Conservation (phyloP, 2,113 vertebrate genomes). For the Petaurus breviceps region DNA sequence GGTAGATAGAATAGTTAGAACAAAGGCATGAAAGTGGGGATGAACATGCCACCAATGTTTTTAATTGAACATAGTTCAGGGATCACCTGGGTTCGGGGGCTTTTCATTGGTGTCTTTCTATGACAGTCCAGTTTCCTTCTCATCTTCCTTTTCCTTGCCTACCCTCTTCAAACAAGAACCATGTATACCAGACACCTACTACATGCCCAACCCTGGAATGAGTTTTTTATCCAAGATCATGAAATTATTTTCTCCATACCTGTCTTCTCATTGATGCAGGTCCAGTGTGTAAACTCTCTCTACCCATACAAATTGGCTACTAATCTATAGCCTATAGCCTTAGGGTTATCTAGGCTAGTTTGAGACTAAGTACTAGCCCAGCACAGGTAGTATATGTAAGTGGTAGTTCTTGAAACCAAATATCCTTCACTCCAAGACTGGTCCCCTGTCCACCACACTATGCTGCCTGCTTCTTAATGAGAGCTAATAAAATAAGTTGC, state of each 20-base stretch:
- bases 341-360: slow-evolving; percentile 26
- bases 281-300: background rate
- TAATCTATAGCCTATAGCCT: background rate
- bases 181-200: background rate
- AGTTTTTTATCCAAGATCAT: background rate
- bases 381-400: background rate
- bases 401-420: background rate
- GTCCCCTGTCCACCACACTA: background rate
- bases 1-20: background rate
- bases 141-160: background rate
- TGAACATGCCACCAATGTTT: background rate
- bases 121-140: background rate
- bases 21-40: slow-evolving; percentile 17
- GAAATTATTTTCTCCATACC: background rate
- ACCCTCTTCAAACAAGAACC: slow-evolving; percentile 9
- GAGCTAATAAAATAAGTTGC: background rate
- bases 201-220: background rate
- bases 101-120: background rate
- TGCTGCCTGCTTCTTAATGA: background rate
- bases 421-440: background rate
- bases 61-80: background rate
- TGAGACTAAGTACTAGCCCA: background rate
- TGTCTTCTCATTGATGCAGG: background rate
- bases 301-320: background rate
- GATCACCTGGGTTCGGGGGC: background rate